Base-by-base conservation (phyloP, 2,113 vertebrate genomes). In the Mystacornis crossleyi region DNA sequence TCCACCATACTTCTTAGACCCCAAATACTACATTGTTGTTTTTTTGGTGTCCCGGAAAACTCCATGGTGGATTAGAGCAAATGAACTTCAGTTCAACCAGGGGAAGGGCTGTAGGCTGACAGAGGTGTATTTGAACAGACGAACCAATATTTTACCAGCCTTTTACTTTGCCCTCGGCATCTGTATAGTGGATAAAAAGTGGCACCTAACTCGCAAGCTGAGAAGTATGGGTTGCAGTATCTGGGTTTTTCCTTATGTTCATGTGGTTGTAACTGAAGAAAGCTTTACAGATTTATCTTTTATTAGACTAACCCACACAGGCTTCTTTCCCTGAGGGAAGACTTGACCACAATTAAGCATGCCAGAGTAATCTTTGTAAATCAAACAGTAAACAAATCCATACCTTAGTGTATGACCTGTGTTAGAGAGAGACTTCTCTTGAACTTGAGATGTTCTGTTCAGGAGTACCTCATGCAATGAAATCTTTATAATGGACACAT, bases 381-480 rank as follows among this genome's bases (percentile, higher is more conserved):
- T 94, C 92, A 94, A 85, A 94, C 64, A 74, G 82, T 94, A 96
- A 96, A 96, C 88, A 95, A 71, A 89, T 79, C 66, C 77, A 67
- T 90, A 45, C 79, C 40, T 79, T 72, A 34, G 31, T 80, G 4
- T 73, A 77, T 61, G 51, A 67, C 64, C 29, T 64, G 24, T 74
- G 38, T 83, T 90, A 51, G 9, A 55, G 88, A 77, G 51, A 90
- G 34, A 23, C 55, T 81, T 51, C 78, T 92, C 48, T 72, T 53
- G 36, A 67, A 50, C 67, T 58, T 48, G 47, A 81, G 33, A 2
- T 71, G 3, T 71, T 78, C 43, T 67, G 9, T 74, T 89, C 36
- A 89, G 51, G 19, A 90, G 18, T 47, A 66, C 23, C 12, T 89
- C 13, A 6, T 80, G n/a, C 54, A 51, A 9, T 25, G 8, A 50